Evolutionary conservation across 2,797 vertebrate genomes (phyloP).

Genomic region (Manis crassicaudata): DNA sequence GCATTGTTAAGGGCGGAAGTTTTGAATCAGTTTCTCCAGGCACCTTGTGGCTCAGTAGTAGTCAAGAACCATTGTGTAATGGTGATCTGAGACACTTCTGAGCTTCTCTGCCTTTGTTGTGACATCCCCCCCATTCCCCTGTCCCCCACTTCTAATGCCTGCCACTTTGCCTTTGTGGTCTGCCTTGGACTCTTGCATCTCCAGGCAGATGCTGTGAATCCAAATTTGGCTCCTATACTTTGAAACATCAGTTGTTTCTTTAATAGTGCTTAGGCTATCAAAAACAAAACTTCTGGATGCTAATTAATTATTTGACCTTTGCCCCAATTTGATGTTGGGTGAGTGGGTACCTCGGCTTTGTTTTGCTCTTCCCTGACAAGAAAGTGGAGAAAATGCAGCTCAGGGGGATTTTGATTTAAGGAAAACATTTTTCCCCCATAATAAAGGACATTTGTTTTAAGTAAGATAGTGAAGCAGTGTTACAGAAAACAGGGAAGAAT

Average conservation of each 20-base stretch:
- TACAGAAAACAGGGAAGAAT: conserved; percentile 45
- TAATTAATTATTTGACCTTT: background rate
- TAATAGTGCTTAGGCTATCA: background rate
- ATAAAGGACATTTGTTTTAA: conserved; percentile 36
- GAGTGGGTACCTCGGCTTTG: background rate
- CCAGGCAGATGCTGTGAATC: background rate
- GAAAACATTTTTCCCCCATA: conserved; percentile 16
- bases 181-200: background rate
- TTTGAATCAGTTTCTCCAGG: conserved; percentile 5
- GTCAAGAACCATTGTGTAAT: background rate
- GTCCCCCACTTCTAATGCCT: background rate
- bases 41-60: background rate
- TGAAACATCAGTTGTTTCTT: background rate
- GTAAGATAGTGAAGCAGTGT: conserved; percentile 26
- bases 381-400: background rate
- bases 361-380: background rate
- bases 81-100: background rate
- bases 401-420: conserved; percentile 20
- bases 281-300: conserved; percentile 33
- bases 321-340: background rate
- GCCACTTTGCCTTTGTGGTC: background rate
- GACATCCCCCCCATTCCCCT: background rate
- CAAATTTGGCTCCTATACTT: background rate
- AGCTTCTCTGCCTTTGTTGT: background rate
- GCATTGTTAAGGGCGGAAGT: background rate